These are phyloP conservation scores for Phymastichus coffea DNA, from an alignment of 1,140 invertebrate species.

Conservation along the genomic window DNA sequence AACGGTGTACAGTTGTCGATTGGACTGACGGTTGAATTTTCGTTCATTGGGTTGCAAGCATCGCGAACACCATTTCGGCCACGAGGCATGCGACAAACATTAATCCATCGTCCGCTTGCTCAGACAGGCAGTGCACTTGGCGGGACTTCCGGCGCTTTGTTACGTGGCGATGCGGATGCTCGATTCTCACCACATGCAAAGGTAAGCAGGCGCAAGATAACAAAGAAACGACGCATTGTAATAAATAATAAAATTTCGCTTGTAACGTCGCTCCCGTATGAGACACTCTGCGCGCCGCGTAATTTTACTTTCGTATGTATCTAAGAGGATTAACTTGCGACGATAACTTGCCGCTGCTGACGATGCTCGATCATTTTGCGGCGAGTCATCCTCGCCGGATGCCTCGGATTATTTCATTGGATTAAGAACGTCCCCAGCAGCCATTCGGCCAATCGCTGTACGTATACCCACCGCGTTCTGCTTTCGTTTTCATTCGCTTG, in stretches of 20 bases:
- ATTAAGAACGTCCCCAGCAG: constrained; percentile 16
- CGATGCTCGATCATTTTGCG: constrained; percentile 3
- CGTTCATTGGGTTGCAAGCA: too few species aligned
- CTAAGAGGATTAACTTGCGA: neutral
- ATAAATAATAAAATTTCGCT: too few species aligned
- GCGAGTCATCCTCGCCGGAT: neutral
- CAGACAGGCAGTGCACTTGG: constrained; percentile 78
- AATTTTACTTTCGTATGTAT: too few species aligned
- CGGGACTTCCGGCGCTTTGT: constrained; percentile 71
- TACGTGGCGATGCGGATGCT: constrained; percentile 69
- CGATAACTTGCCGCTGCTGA: neutral
- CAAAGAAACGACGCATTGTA: too few species aligned
- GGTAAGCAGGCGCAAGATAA: too few species aligned
- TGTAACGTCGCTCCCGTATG: too few species aligned
- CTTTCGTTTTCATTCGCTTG: neutral
- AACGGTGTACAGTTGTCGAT: too few species aligned
- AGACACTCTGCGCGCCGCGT: too few species aligned
- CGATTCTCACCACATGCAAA: constrained; percentile 65
- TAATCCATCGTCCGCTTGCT: constrained; percentile 34
- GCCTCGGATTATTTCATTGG: constrained; percentile 15
- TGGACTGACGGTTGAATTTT: too few species aligned
- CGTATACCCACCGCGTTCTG: neutral
- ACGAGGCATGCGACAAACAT: too few species aligned
- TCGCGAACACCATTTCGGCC: too few species aligned
- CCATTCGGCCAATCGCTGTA: neutral